Evolutionary conservation across 2,797 vertebrate genomes (phyloP).

Genomic region (Peromyscus attwateri): DNA sequence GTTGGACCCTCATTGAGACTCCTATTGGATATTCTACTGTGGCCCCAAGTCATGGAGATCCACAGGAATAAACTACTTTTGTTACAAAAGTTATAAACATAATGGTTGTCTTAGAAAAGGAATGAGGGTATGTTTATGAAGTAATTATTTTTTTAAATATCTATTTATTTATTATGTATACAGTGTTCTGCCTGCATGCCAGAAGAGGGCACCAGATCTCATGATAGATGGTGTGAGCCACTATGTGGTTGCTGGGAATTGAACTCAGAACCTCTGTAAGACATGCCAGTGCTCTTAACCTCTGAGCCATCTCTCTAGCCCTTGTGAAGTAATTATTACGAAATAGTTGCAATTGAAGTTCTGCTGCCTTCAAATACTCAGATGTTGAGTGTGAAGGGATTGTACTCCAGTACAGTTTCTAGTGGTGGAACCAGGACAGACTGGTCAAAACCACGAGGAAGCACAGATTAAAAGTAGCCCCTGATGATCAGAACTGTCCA

Average conservation of each 20-base stretch:
- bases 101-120: neutral
- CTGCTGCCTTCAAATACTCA: neutral
- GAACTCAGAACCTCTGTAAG: no score
- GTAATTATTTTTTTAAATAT: neutral
- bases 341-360: neutral
- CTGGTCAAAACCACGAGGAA: neutral
- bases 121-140: neutral
- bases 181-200: no score
- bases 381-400: neutral
- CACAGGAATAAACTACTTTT: neutral
- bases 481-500: neutral
- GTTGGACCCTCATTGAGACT: neutral
- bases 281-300: no score
- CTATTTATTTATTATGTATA: no score
- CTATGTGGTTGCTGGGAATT: no score
- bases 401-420: neutral
- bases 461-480: constrained; percentile 5
- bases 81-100: neutral
- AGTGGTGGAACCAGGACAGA: neutral
- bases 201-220: no score
- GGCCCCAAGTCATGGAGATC: neutral
- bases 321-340: neutral
- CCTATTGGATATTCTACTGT: neutral
- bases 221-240: no score
- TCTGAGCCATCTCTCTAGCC: no score